phyloP scores from a whole-genome alignment of 2,888 invertebrate species.

The Drosophila mimetica region DNA sequence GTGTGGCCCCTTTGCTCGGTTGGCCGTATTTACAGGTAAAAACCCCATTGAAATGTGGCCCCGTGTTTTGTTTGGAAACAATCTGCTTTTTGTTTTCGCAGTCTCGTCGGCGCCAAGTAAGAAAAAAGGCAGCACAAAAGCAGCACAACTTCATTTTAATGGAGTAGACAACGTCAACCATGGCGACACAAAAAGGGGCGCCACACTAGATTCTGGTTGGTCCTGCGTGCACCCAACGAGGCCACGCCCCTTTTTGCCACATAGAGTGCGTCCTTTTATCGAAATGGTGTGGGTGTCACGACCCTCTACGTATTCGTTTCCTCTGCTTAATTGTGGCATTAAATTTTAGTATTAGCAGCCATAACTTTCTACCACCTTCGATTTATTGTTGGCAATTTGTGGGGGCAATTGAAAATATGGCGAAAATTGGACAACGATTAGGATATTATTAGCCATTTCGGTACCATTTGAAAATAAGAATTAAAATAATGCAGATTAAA shows the following conservation, averaged over 20 bases:
- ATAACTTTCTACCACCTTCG: conserved; percentile 32
- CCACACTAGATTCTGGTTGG: conserved; percentile 29
- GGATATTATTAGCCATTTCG: conserved; percentile 1
- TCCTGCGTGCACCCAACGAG: neutral
- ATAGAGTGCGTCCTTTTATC: conserved; percentile 11
- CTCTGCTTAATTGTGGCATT: conserved; percentile 53
- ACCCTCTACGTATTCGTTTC: neutral
- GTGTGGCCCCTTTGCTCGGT: conserved; percentile 21
- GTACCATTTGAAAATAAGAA: neutral
- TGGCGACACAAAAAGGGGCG: conserved; percentile 70
- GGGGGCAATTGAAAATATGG: conserved; percentile 25
- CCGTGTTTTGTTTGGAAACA: conserved; percentile 75
- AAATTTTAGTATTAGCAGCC: conserved; percentile 40
- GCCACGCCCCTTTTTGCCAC: conserved; percentile 35
- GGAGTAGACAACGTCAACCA: conserved; percentile 57
- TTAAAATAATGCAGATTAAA: too few relatives aligned
- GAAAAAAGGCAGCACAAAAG: conserved; percentile 24
- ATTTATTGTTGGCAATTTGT: conserved; percentile 30
- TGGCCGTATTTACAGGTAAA: conserved; percentile 68
- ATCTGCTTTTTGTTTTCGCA: conserved; percentile 79
- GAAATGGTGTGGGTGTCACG: conserved; percentile 15
- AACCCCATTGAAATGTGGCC: conserved; percentile 74
- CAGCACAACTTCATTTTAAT: conserved; percentile 61
- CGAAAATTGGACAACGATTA: conserved; percentile 9
- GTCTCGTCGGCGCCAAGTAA: conserved; percentile 66